These are phyloP conservation scores for Digitonthophagus gazella DNA, from an alignment of 2,888 invertebrate species.

Conservation along the genomic window DNA sequence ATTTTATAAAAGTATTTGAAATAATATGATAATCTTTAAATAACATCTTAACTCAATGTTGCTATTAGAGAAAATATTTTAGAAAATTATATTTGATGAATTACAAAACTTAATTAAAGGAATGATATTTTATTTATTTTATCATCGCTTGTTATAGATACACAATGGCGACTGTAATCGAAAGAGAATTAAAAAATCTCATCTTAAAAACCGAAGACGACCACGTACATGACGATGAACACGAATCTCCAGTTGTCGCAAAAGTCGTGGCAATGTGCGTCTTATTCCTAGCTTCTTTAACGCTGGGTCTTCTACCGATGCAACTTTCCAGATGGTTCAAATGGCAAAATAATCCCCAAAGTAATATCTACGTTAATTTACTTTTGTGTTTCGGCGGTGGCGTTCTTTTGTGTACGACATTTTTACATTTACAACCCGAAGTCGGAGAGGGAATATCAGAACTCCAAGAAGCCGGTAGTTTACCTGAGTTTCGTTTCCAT, in stretches of 20 bases:
- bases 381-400: constrained; percentile 75
- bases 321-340: constrained; percentile 65
- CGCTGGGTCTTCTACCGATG: constrained; percentile 73
- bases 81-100: too few species aligned
- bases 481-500: constrained; percentile 60
- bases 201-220: constrained; percentile 17
- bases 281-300: constrained; percentile 71
- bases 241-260: constrained; percentile 58
- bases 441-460: constrained; percentile 67
- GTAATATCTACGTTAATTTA: constrained; percentile 56
- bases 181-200: constrained; percentile 10
- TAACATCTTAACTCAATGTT: too few species aligned
- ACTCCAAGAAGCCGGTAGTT: constrained; percentile 53
- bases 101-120: too few species aligned
- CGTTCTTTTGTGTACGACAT: constrained; percentile 77
- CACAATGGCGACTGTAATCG: constrained; percentile 10
- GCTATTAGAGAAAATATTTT: too few species aligned
- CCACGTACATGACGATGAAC: constrained; percentile 32
- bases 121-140: background rate
- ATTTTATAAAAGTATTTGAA: too few species aligned
- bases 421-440: constrained; percentile 79
- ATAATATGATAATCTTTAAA: too few species aligned
- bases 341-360: constrained; percentile 58
- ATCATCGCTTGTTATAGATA: background rate
- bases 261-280: constrained; percentile 78